Base-by-base conservation (phyloP, 2,797 vertebrate species). In the Intellagama lesueurii region DNA sequence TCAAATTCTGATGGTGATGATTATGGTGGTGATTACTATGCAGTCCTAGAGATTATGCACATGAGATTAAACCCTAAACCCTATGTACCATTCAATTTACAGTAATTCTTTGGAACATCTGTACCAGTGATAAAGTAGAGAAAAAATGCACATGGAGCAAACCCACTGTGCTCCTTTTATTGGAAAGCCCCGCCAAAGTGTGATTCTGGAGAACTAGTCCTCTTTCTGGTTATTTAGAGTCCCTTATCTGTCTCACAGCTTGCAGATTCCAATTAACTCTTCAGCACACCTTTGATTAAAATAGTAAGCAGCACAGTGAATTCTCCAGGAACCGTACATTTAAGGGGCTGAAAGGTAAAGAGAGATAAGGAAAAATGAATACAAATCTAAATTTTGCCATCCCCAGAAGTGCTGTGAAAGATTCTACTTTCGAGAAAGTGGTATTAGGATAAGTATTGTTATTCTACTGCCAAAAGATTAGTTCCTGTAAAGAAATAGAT, bases 201-300 rank as follows among this genome's bases (percentile, higher is more conserved):
- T 87, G 0, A 40, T 6, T 64, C 47, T 79, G 8, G 26, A 11
- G 82, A 89, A 89, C 7, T n/a, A 86, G 87, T 83, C 49, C 24
- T 87, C 68, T 83, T 28, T 68, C 75, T 84, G 56, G 75, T 85
- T 91, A 87, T 87, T 91, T 87, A 84, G 87, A 81, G 7, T 47
- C 40, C 60, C 75, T 91, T 91, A 84, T 91, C 88, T 84, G 28
- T 69, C 32, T 80, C 26, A n/a, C 81, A 83, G 85, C 85, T 87
- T 89, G 85, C 84, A 80, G 81, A 91, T 89, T 89, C 85, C 81
- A 91, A 87, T 91, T 91, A 91, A 89, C 85, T 89, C 44, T 69
- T 87, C 88, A 81, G 81, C n/a, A 12, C 47, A 78, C 56, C 81
- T 89, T 89, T 89, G 85, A 91, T 89, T 91, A 87, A 89, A 87